Conservation (phyloP, 2,888 invertebrate genomes). For the Latheticus oryzae region DNA sequence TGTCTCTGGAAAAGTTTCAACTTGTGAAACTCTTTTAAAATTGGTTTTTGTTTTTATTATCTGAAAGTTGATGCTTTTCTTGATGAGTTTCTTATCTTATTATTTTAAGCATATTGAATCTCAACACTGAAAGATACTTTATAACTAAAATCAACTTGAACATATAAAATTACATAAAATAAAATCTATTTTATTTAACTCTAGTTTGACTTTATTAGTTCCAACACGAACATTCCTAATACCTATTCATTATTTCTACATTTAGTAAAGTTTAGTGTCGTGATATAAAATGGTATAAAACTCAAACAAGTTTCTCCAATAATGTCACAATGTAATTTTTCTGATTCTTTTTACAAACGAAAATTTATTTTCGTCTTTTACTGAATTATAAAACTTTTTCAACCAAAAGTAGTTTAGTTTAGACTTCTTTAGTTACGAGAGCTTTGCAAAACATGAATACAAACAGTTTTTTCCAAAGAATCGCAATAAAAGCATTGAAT, state of each 20-base stretch:
- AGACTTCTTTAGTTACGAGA: no score
- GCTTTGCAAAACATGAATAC: no score
- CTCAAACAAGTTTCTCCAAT: conserved; percentile 14
- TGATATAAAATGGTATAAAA: conserved; percentile 1
- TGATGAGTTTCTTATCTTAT: conserved; percentile 52
- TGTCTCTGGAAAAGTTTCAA: conserved; percentile 13
- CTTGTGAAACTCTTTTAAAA: conserved; percentile 38
- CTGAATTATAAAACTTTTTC: no score
- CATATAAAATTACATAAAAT: no score
- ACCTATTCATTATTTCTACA: conserved; percentile 19
- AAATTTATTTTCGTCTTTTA: no score
- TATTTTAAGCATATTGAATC: conserved; percentile 48
- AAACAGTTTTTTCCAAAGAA: no score
- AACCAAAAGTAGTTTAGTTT: no score
- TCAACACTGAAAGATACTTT: conserved; percentile 23
- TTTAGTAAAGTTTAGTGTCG: conserved; percentile 23
- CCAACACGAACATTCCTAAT: conserved; percentile 9
- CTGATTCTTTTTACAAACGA: conserved; percentile 8
- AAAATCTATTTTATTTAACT: no score
- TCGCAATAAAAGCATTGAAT: no score
- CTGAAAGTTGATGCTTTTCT: conserved; percentile 45
- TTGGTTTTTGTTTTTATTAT: conserved; percentile 46
- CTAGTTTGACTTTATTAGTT: no score
- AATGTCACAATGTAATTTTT: conserved; percentile 10
- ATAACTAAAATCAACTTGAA: no score